Evolutionary conservation across 2,113 vertebrate species (phyloP), one percentile per base, ranked within the genome.

Genomic region (Theristicus caerulescens): DNA sequence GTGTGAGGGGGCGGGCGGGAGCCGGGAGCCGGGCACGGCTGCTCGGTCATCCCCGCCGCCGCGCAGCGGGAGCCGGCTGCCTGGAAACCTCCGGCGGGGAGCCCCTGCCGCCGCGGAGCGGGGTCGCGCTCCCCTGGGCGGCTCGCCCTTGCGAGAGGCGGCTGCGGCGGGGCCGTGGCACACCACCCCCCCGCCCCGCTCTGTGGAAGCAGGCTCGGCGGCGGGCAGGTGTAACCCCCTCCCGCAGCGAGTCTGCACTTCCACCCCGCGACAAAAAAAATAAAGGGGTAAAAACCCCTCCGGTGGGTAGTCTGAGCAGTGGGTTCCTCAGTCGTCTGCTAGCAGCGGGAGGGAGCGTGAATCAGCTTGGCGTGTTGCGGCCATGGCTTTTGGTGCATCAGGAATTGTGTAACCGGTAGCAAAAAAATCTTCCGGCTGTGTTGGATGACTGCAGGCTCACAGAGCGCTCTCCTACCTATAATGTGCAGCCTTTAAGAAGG

Each of bases 381-480:
- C 57, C 74, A 0, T 2, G 79, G 91, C 47, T 79, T 34, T 34
- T 64, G 79, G 49, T 18, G 80, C 91, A 64, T 57, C 91, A 0
- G 8, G 29, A 7, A 20, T 97, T 96, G 86, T 93, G 72, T 96
- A 97, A 97, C 86, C 47, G 0, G 9, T 2, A 16, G 59, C 31
- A 16, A 25, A 40, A 57, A 15, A 27, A 26, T 13, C 22, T n/a
- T 7, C 10, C 4, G 3, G 49, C 62, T 5, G 16, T 14, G 57
- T 1, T 9, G 72, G 49, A 4, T 3, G 44, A 5, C 9, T 20
- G 42, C 52, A 7, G 65, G 38, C 51, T 54, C 10, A 0, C 46
- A 4, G 34, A 6, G 22, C 25, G 0, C 32, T 18, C 27, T 27
- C 17, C 20, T 19, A 1, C 20, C 19, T 17, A 0, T 3, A 9